Evolutionary conservation across 2,888 invertebrate species (phyloP), one percentile per base, ranked within the genome.

Genomic region (Herminia tarsipennalis): DNA sequence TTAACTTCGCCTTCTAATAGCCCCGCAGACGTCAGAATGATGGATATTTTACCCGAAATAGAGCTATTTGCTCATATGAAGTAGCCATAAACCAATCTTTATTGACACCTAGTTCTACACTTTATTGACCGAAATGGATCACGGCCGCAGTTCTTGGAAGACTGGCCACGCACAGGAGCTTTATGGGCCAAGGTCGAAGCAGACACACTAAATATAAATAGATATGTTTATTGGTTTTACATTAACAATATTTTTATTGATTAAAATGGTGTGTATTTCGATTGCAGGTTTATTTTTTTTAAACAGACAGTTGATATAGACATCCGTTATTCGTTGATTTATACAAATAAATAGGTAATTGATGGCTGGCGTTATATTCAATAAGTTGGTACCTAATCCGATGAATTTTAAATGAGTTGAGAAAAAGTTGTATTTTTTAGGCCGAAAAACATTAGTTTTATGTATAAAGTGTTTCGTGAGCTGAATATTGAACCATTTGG

Each of bases 141-240:
- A 55, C 6, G 28, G 25, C 17, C 21, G 49, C 32, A 44, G 62
- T 40, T 67, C 67, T 35, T 29, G 41, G 39, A 48, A 49, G 41
- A 55, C 55, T 65, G 66, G 57, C 12, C 28, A 35, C 22, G 13
- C 30, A 39, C 43, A 39, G 38, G 16, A 46, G 38, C 42, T 60
- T 66, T 68, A 56, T 58, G 53, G 67, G 72, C 65, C 75, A 75
- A 70, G 74, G 74, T 21, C 58, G 34, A 46, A 30, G 43, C 45
- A 18, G 32, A 51, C 58, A 28, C 37, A 17, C 30, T 45, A 45
- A 51, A 60, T 53, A 62, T 49, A 66, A 54, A 57, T 54, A 53
- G 35, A 38, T 47, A 17, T 53, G 48, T 53, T 52, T 59, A 56
- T 60, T 54, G 14, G 36, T 54, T 45, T 47, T 43, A 18, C 28